phyloP scores from a whole-genome alignment of 2,888 invertebrate species.

The Heterodera filipjevi region DNA sequence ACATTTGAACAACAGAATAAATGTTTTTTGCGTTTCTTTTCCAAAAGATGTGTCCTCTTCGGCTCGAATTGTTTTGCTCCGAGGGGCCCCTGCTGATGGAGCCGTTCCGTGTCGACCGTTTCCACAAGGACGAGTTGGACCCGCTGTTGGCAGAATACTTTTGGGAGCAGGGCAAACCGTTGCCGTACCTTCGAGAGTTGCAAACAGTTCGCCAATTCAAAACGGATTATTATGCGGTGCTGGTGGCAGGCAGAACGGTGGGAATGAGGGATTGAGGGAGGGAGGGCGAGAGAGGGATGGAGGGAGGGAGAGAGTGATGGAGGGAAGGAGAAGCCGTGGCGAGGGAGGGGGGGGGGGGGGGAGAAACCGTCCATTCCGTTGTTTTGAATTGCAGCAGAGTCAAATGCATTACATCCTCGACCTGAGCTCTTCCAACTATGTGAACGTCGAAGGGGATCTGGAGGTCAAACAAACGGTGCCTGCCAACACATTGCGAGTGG shows the following conservation, averaged over 20 bases:
- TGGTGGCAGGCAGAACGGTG: slow-evolving; percentile 37
- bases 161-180: slow-evolving; percentile 36
- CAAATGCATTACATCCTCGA: slow-evolving; percentile 40
- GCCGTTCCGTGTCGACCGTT: slow-evolving; percentile 41
- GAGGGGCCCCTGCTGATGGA: slow-evolving; percentile 36
- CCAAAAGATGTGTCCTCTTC: slow-evolving; percentile 37
- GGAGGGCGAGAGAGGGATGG: too few species aligned
- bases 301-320: too few species aligned
- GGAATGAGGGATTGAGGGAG: not conserved
- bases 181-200: slow-evolving; percentile 41
- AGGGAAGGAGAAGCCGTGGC: too few species aligned
- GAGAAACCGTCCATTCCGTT: too few species aligned
- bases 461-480: slow-evolving; percentile 37
- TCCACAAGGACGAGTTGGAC: slow-evolving; percentile 38
- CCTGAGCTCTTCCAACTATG: slow-evolving; percentile 38
- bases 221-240: slow-evolving; percentile 39
- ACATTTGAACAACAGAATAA: too few species aligned
- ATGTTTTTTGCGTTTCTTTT: too few species aligned
- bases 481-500: slow-evolving; percentile 28
- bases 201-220: slow-evolving; percentile 38
- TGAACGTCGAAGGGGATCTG: slow-evolving; percentile 42
- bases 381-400: slow-evolving; percentile 13
- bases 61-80: slow-evolving; percentile 36
- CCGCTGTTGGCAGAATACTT: slow-evolving; percentile 38
- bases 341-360: too few species aligned